phyloP scores from a whole-genome alignment of 2,888 invertebrate species.

The Tetragonula carbonaria region DNA sequence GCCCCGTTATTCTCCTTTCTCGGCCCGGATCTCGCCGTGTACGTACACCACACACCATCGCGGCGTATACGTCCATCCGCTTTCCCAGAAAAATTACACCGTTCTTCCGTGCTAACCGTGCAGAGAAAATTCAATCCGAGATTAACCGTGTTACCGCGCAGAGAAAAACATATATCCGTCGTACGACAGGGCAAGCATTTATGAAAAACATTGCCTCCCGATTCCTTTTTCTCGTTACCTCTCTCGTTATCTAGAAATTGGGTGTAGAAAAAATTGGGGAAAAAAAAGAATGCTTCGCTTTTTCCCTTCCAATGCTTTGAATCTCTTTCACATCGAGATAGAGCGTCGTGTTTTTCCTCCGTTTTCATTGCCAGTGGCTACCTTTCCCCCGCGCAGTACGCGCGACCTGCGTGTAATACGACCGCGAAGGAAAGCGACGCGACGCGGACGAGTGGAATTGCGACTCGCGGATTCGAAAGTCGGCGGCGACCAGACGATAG shows the following conservation, averaged over 20 bases:
- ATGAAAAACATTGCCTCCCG: no score
- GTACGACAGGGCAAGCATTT: no score
- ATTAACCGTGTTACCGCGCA: neutral
- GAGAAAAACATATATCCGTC: neutral
- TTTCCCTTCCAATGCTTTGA: no score
- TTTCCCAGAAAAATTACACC: slow-evolving; percentile 29
- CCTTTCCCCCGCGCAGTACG: neutral
- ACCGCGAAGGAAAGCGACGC: neutral
- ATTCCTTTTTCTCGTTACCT: no score
- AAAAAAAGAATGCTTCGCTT: no score
- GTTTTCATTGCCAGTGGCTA: neutral
- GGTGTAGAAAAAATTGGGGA: no score
- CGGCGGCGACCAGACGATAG: neutral
- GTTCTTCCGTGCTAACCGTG: neutral
- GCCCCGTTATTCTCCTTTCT: slow-evolving; percentile 52
- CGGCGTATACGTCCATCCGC: neutral
- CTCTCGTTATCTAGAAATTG: no score
- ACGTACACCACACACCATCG: no score
- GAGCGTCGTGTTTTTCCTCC: neutral
- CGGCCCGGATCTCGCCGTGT: neutral
- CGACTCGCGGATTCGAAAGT: neutral
- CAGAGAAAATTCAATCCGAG: no score
- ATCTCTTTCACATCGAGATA: neutral
- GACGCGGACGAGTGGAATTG: neutral
- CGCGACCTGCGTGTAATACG: neutral